phyloP scores from a whole-genome alignment of 2,113 vertebrate species.

The Globicephala melas region DNA sequence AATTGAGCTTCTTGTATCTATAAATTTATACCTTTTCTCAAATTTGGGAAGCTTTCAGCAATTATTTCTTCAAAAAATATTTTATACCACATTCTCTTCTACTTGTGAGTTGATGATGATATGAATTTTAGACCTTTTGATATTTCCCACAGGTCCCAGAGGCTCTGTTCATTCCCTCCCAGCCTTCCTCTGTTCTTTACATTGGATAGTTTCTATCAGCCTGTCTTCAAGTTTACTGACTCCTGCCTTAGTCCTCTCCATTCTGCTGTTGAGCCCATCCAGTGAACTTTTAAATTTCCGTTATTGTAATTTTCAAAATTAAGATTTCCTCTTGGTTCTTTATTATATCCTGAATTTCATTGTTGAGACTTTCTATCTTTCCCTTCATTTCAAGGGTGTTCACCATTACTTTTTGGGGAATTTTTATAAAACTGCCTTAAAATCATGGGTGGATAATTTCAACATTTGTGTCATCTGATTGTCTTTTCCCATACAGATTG shows the following conservation, averaged over 20 bases:
- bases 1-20: background rate
- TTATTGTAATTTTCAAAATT: conserved; percentile 4
- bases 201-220: background rate
- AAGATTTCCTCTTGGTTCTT: conserved; percentile 28
- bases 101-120: background rate
- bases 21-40: background rate
- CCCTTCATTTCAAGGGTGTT: background rate
- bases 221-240: background rate
- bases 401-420: background rate
- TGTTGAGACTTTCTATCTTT: background rate
- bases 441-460: background rate
- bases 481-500: background rate
- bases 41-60: background rate
- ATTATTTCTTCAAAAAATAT: background rate
- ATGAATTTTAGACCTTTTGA: background rate
- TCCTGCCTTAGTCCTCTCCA: background rate
- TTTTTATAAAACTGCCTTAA: conserved; percentile 25
- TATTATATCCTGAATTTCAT: background rate
- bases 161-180: background rate
- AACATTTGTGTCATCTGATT: background rate
- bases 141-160: background rate
- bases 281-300: background rate
- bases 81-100: background rate
- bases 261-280: background rate
- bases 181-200: background rate